These are phyloP conservation scores for Pyrgus malvae DNA, from an alignment of 2,888 invertebrate species.

Conservation along the genomic window DNA sequence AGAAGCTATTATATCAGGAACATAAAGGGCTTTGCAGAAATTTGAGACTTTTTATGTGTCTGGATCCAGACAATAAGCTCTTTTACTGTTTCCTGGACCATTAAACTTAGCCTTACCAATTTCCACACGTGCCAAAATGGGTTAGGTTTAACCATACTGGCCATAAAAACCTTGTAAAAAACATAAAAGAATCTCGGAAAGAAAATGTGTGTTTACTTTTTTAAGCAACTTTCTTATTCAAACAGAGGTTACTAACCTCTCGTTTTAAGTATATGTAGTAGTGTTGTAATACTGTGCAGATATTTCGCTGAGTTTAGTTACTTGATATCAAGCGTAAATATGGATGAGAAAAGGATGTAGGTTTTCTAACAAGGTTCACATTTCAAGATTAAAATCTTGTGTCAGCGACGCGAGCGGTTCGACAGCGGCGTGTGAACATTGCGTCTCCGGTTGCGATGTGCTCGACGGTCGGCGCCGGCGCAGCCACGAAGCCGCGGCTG, in stretches of 20 bases:
- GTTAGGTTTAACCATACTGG: slow-evolving; percentile 36
- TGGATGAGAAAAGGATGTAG: slow-evolving; percentile 13
- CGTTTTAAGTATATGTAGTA: too few relatives aligned
- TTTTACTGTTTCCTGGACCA: slow-evolving; percentile 58
- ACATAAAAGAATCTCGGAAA: background rate
- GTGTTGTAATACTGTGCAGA: too few relatives aligned
- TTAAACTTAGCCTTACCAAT: slow-evolving; percentile 60
- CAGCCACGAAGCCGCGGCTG: slow-evolving; percentile 33
- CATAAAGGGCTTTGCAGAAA: slow-evolving; percentile 54
- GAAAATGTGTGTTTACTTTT: too few relatives aligned
- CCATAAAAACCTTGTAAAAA: background rate
- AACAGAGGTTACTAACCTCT: too few relatives aligned
- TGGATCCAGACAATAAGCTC: slow-evolving; percentile 65
- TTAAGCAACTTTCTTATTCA: too few relatives aligned
- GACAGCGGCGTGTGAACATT: too few relatives aligned
- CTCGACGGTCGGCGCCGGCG: slow-evolving; percentile 30
- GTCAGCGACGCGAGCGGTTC: background rate
- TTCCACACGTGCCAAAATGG: slow-evolving; percentile 60
- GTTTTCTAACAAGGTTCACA: slow-evolving; percentile 16
- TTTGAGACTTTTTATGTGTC: slow-evolving; percentile 69
- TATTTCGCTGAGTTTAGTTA: too few relatives aligned
- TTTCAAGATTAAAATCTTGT: slow-evolving; percentile 11
- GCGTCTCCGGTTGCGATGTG: background rate
- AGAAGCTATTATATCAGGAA: slow-evolving; percentile 28
- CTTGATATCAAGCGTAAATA: background rate